Percentiles rank a stretch among this genome's conserved stretches.
These are phyloP conservation scores for Molanna angustata DNA, from an alignment of 2,888 invertebrate species.

Conservation along the genomic window DNA sequence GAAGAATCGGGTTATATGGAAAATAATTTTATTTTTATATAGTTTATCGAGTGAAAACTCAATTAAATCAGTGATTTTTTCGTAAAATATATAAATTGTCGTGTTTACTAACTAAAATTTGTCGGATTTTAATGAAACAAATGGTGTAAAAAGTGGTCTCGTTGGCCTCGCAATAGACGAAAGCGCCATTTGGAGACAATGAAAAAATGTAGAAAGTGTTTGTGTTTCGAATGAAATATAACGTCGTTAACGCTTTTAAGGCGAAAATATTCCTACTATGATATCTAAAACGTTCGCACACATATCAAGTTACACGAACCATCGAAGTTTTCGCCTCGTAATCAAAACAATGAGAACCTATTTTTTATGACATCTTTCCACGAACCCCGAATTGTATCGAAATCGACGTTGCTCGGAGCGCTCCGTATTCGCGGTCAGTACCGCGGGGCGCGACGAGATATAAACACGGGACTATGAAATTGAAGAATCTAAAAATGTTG, in stretches of 20 bases:
- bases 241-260: background rate
- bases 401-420: conserved; percentile 8
- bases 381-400: conserved; percentile 16
- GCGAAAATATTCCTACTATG: background rate
- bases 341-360: conserved; percentile 23
- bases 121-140: too few relatives aligned
- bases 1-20: too few relatives aligned
- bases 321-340: background rate
- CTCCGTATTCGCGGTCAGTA: background rate
- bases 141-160: conserved; percentile 2
- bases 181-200: conserved; percentile 26
- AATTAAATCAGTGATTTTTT: too few relatives aligned
- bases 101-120: too few relatives aligned
- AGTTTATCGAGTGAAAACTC: too few relatives aligned
- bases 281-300: background rate
- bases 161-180: conserved; percentile 7
- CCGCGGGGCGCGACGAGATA: background rate
- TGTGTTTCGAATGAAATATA: background rate
- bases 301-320: background rate
- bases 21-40: too few relatives aligned
- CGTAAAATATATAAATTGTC: too few relatives aligned
- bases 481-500: background rate
- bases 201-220: conserved; percentile 23
- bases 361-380: conserved; percentile 25
- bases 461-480: too few relatives aligned